Evolutionary conservation across 2,888 invertebrate genomes (phyloP).

Genomic region (Asteroscopus sphinx): DNA sequence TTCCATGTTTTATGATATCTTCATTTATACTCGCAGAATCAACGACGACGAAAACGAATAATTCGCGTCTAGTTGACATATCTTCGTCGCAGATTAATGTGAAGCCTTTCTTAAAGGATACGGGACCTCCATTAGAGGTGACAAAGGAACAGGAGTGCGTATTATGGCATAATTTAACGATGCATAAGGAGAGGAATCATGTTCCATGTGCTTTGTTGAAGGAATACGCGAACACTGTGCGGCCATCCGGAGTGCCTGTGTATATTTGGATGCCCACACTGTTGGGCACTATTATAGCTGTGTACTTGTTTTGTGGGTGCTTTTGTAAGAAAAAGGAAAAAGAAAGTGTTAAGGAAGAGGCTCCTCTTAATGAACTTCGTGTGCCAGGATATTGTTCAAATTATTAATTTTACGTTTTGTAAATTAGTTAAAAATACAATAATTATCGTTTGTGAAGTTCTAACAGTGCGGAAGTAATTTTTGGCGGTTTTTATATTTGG

Average conservation of each 20-base stretch:
- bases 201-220: slow-evolving; percentile 79
- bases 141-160: slow-evolving; percentile 77
- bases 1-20: slow-evolving; percentile 84
- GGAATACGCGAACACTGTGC: slow-evolving; percentile 80
- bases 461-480: too few relatives aligned
- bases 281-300: slow-evolving; percentile 68
- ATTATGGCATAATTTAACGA: slow-evolving; percentile 80
- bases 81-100: slow-evolving; percentile 74
- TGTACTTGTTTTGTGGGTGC: slow-evolving; percentile 74
- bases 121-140: slow-evolving; percentile 69
- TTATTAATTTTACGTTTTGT: slow-evolving; percentile 44
- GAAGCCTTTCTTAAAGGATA: slow-evolving; percentile 67
- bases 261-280: slow-evolving; percentile 82
- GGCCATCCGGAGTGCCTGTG: slow-evolving; percentile 75
- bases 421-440: too few relatives aligned
- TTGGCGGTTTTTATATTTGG: too few relatives aligned
- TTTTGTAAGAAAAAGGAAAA: slow-evolving; percentile 71
- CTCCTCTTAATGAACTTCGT: slow-evolving; percentile 69
- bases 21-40: slow-evolving; percentile 79
- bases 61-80: slow-evolving; percentile 72
- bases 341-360: slow-evolving; percentile 63
- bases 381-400: slow-evolving; percentile 72
- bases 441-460: too few relatives aligned
- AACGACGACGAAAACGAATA: slow-evolving; percentile 51
- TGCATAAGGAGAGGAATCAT: slow-evolving; percentile 67